Evolutionary conservation across 2,888 invertebrate species (phyloP).

Genomic region (Trisateles emortualis): DNA sequence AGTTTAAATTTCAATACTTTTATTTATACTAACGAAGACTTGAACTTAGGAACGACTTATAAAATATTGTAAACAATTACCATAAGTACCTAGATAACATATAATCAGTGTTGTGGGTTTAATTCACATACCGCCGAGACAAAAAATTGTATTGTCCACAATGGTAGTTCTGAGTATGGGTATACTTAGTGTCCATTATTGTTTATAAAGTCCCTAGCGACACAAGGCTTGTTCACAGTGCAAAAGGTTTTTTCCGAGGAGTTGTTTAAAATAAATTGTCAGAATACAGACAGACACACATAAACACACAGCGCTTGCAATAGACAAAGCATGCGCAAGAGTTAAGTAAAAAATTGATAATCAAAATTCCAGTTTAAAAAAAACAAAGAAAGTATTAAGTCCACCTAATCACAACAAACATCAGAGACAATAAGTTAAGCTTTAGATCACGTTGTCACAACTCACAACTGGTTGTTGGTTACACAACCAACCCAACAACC

Average conservation of each 20-base stretch:
- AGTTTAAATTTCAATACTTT: slow-evolving; percentile 37
- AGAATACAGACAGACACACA: neutral
- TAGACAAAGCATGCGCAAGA: neutral
- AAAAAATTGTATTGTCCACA: too few relatives aligned
- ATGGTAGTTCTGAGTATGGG: too few relatives aligned
- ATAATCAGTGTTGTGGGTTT: too few relatives aligned
- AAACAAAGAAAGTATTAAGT: slow-evolving; percentile 5
- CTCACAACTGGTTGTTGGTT: slow-evolving; percentile 8
- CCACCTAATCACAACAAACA: slow-evolving; percentile 33
- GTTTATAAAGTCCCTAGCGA: too few relatives aligned
- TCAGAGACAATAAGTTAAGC: slow-evolving; percentile 38
- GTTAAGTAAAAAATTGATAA: neutral
- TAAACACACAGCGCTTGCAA: too few relatives aligned
- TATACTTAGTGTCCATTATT: too few relatives aligned
- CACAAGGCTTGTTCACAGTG: too few relatives aligned
- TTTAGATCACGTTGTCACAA: slow-evolving; percentile 32
- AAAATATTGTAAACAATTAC: neutral
- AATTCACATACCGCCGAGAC: too few relatives aligned
- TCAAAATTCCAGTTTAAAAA: neutral
- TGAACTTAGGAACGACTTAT: neutral
- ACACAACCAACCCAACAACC: slow-evolving; percentile 15
- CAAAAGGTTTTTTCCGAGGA: too few relatives aligned
- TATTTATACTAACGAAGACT: slow-evolving; percentile 38
- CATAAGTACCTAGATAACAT: neutral
- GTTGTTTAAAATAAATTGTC: too few relatives aligned